Evolutionary conservation across 2,888 invertebrate species (phyloP).

Genomic region (Amblyjoppa proteus): DNA sequence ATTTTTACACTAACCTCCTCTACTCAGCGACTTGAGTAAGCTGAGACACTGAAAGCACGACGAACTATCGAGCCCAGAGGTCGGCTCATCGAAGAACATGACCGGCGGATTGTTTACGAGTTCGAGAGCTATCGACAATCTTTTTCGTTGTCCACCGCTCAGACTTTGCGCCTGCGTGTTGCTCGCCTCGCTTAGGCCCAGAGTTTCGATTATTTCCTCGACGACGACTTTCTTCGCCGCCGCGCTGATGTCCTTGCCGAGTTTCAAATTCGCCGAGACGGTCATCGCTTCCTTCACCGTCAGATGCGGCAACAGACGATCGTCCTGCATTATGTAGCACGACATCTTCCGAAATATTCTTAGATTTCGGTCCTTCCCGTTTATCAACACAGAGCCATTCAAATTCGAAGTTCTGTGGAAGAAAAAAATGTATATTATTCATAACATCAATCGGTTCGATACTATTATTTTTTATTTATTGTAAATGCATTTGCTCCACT

Average conservation of each 20-base stretch:
- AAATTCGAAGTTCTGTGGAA: constrained; percentile 92
- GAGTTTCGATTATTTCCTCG: constrained; percentile 93
- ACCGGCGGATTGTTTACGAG: constrained; percentile 98
- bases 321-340: constrained; percentile 99
- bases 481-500: constrained; percentile 79
- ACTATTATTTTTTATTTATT: background rate
- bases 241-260: constrained; percentile 91
- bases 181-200: constrained; percentile 92
- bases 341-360: constrained; percentile 96
- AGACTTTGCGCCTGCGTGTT: constrained; percentile 93
- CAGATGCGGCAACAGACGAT: constrained; percentile 94
- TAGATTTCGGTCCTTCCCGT: constrained; percentile 94
- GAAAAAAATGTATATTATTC: background rate
- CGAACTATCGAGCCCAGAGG: constrained; percentile 96
- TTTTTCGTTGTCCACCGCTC: constrained; percentile 96
- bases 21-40: constrained; percentile 94
- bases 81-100: constrained; percentile 99
- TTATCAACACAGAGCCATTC: constrained; percentile 94
- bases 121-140: constrained; percentile 96
- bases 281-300: constrained; percentile 97
- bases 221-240: constrained; percentile 93
- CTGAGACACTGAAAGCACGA: constrained; percentile 97
- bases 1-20: constrained; percentile 87
- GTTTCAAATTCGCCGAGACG: constrained; percentile 96
- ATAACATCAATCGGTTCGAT: background rate